A percentile compares a stretch with the other conserved stretches of the same genome.
Conservation (phyloP, 1,140 invertebrate species). For the Cephus cinctus region DNA sequence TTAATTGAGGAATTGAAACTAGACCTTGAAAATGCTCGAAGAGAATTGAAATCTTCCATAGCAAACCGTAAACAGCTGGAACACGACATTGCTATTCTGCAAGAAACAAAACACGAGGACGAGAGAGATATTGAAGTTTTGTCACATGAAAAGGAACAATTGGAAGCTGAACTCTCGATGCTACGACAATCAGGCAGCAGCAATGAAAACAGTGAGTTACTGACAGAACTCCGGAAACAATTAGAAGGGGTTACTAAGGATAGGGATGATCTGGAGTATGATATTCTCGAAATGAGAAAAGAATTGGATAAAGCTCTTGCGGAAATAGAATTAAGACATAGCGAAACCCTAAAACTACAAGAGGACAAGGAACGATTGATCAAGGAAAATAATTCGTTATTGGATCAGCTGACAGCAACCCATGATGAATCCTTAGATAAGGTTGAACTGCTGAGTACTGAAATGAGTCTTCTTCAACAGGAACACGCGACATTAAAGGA, state of each 20-base stretch:
- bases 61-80: conserved; percentile 31
- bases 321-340: conserved; percentile 18
- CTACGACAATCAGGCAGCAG: conserved; percentile 15
- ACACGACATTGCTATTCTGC: conserved; percentile 20
- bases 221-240: conserved; percentile 32
- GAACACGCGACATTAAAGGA: conserved; percentile 50
- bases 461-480: conserved; percentile 49
- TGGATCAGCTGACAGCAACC: conserved; percentile 33
- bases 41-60: conserved; percentile 26
- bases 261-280: conserved; percentile 41
- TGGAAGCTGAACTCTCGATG: conserved; percentile 32
- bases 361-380: conserved; percentile 35
- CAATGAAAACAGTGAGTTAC: conserved; percentile 22
- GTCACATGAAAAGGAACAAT: conserved; percentile 32
- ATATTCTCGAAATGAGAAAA: conserved; percentile 38
- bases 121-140: conserved; percentile 39
- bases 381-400: conserved; percentile 34
- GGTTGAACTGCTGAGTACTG: conserved; percentile 50
- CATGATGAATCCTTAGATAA: conserved; percentile 42
- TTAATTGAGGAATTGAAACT: conserved; percentile 36
- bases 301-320: conserved; percentile 35
- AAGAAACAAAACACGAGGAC: conserved; percentile 30
- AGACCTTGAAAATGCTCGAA: conserved; percentile 31
- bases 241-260: conserved; percentile 27
- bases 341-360: conserved; percentile 20